Evolutionary conservation across 2,888 invertebrate species (phyloP).

Genomic region (Metopia argyrocephala): DNA sequence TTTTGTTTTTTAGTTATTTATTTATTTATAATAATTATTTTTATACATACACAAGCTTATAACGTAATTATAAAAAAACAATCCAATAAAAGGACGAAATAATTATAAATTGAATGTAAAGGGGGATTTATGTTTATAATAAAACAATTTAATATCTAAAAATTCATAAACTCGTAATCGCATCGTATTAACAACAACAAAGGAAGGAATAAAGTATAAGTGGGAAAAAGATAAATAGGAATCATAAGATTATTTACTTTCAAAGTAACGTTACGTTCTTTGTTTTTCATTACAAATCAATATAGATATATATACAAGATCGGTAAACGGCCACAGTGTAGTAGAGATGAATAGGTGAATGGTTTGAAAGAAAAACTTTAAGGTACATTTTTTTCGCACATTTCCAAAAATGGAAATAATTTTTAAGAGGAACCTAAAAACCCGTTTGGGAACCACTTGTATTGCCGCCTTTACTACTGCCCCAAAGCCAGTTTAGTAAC

Average conservation of each 20-base stretch:
- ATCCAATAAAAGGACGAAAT: conserved; percentile 13
- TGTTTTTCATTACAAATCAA: conserved; percentile 40
- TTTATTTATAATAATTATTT: too few species aligned
- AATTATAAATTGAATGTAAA: conserved; percentile 23
- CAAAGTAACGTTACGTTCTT: conserved; percentile 10
- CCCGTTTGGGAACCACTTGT: conserved; percentile 23
- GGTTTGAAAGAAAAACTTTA: background rate
- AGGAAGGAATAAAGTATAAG: background rate
- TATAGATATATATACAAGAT: conserved; percentile 10
- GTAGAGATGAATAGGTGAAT: too few species aligned
- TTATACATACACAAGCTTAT: conserved; percentile 46
- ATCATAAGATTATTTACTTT: conserved; percentile 18
- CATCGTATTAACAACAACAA: conserved; percentile 51
- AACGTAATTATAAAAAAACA: conserved; percentile 28
- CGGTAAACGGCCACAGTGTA: too few species aligned
- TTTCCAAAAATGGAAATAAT: background rate
- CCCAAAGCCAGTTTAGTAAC: conserved; percentile 89
- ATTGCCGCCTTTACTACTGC: conserved; percentile 79
- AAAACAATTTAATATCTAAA: conserved; percentile 2
- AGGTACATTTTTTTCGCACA: conserved; percentile 17
- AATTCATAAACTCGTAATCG: conserved; percentile 21
- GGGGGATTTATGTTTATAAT: conserved; percentile 1
- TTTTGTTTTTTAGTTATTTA: background rate
- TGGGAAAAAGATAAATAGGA: conserved; percentile 1
- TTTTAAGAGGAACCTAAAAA: conserved; percentile 24